A percentile compares a stretch with the other conserved stretches of the same genome.
phyloP scores from a whole-genome alignment of 2,113 vertebrate species.

The Actinemys pallida region DNA sequence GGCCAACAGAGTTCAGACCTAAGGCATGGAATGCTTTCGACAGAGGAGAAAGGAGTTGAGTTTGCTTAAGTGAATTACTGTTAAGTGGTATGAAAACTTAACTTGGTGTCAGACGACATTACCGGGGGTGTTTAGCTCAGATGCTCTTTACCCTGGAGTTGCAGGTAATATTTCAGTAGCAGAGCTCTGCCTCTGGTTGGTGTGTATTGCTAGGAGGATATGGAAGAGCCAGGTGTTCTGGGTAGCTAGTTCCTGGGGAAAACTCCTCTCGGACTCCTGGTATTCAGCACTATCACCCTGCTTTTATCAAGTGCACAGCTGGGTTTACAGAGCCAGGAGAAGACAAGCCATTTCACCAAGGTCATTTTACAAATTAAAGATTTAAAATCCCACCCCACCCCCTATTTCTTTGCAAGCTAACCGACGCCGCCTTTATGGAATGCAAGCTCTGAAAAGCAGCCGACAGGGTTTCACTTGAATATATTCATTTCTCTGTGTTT shows the following conservation, averaged over 20 bases:
- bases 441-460: accelerated
- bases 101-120: not conserved
- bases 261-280: not conserved
- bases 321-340: not conserved
- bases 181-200: not conserved
- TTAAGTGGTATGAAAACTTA: not conserved
- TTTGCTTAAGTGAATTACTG: not conserved
- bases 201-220: not conserved
- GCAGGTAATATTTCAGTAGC: accelerated
- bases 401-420: not conserved
- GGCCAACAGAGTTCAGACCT: not conserved
- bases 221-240: accelerated
- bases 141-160: not conserved
- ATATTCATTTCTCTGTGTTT: accelerated
- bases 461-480: accelerated
- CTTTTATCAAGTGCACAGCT: not conserved
- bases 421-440: accelerated
- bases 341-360: not conserved
- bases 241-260: accelerated
- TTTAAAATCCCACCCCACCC: accelerated
- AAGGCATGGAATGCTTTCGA: not conserved
- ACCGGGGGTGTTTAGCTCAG: not conserved
- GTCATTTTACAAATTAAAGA: not conserved
- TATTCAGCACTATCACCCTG: not conserved
- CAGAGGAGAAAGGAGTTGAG: not conserved